Percentiles rank a stretch among this genome's conserved stretches.
Conservation (phyloP, 2,888 invertebrate species). For the Acanthosepion pharaonis region DNA sequence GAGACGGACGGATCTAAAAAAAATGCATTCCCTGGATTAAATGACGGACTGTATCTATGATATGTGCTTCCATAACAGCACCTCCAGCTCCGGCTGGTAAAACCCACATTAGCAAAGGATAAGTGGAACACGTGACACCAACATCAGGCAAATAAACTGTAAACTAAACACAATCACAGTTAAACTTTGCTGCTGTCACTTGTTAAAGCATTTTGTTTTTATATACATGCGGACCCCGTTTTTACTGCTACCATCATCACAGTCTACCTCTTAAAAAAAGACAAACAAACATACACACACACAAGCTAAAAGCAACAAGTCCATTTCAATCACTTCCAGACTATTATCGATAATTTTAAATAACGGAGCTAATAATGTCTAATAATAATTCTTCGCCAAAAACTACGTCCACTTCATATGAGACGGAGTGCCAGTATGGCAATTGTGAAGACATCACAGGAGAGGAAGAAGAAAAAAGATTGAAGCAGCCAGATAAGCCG, state of each 20-base stretch:
- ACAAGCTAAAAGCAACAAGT: not conserved
- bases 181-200: not conserved
- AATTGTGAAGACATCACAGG: conserved; percentile 58
- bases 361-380: not conserved
- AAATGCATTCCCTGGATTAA: not conserved
- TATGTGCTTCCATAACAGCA: not conserved
- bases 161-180: not conserved
- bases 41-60: not conserved
- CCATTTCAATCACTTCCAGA: not conserved
- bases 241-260: not conserved
- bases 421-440: conserved; percentile 59
- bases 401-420: not conserved
- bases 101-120: not conserved
- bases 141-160: not conserved
- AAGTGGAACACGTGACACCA: not conserved
- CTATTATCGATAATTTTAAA: not conserved
- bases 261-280: not conserved
- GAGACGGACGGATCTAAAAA: not conserved
- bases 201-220: not conserved
- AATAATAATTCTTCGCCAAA: not conserved
- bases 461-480: conserved; percentile 57
- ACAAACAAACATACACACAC: not conserved
- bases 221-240: not conserved
- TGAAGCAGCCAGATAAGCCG: conserved; percentile 61
- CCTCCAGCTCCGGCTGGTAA: not conserved